A percentile compares a stretch with the other conserved stretches of the same genome.
Conservation (phyloP, 2,797 vertebrate genomes). For the Hyperoplus lanceolatus region DNA sequence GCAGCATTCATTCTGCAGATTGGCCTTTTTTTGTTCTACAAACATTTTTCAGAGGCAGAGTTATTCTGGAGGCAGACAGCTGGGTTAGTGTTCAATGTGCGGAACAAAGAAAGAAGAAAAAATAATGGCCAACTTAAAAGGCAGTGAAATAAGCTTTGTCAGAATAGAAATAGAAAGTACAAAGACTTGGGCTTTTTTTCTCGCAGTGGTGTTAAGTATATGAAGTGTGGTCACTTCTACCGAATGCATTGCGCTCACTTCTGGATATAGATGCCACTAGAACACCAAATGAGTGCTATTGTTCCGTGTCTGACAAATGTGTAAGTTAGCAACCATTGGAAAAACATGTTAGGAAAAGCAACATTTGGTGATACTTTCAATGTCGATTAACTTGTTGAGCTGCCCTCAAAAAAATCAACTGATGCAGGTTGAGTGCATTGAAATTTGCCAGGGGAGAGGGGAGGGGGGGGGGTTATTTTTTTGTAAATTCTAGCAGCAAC, state of each 20-base stretch:
- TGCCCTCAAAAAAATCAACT: too few relatives aligned
- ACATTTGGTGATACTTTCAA: background rate
- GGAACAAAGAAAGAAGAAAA: slow-evolving; percentile 15
- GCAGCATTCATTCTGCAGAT: slow-evolving; percentile 61
- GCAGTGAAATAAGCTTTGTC: slow-evolving; percentile 18
- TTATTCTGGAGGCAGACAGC: slow-evolving; percentile 48
- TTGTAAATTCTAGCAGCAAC: too few relatives aligned
- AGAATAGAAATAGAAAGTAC: slow-evolving; percentile 29
- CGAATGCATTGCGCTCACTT: background rate
- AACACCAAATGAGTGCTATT: too few relatives aligned
- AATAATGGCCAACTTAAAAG: slow-evolving; percentile 30
- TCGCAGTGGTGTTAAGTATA: too few relatives aligned
- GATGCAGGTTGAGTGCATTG: background rate
- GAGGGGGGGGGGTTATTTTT: too few relatives aligned
- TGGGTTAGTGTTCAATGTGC: slow-evolving; percentile 30
- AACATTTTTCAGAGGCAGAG: slow-evolving; percentile 64
- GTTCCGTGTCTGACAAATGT: too few relatives aligned
- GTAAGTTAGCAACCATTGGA: background rate
- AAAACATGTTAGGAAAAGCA: background rate
- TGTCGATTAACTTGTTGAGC: too few relatives aligned
- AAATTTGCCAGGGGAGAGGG: too few relatives aligned
- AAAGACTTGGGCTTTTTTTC: slow-evolving; percentile 6
- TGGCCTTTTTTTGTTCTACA: slow-evolving; percentile 65
- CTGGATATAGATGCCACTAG: background rate
- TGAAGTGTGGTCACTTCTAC: background rate